phyloP scores from a whole-genome alignment of 2,113 vertebrate genomes.

The Baryphthengus martii region DNA sequence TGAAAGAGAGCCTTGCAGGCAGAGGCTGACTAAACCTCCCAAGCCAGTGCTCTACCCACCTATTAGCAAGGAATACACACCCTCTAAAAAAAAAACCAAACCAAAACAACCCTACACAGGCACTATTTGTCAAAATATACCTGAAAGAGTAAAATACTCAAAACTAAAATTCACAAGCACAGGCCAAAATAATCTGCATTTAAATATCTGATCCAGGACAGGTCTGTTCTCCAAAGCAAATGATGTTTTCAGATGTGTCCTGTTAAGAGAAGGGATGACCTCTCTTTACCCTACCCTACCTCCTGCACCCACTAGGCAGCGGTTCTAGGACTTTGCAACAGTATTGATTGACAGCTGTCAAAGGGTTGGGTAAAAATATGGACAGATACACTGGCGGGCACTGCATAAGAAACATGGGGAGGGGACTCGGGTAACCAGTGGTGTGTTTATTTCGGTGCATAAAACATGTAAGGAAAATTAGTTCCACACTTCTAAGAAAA shows the following conservation, averaged over 20 bases:
- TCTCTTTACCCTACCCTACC: not conserved
- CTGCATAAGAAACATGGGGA: not conserved
- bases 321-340: not conserved
- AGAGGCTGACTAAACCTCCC: not conserved
- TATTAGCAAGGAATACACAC: not conserved
- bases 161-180: not conserved
- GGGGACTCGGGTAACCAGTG: not conserved
- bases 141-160: not conserved
- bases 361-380: not conserved
- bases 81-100: not conserved
- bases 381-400: not conserved
- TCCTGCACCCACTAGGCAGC: not conserved
- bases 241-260: not conserved
- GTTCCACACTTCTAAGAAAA: not conserved
- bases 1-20: not conserved
- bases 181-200: not conserved
- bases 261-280: not conserved
- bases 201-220: not conserved
- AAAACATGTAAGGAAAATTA: not conserved
- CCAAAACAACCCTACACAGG: no score
- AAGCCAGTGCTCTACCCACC: not conserved
- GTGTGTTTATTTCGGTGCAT: conserved; percentile 5
- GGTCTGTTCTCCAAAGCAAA: not conserved
- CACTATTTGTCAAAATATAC: fast-evolving
- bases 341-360: not conserved